Percentiles rank a stretch among this genome's conserved stretches.
Evolutionary conservation across 1,140 invertebrate species (phyloP).

Genomic region (Gryllus bimaculatus): DNA sequence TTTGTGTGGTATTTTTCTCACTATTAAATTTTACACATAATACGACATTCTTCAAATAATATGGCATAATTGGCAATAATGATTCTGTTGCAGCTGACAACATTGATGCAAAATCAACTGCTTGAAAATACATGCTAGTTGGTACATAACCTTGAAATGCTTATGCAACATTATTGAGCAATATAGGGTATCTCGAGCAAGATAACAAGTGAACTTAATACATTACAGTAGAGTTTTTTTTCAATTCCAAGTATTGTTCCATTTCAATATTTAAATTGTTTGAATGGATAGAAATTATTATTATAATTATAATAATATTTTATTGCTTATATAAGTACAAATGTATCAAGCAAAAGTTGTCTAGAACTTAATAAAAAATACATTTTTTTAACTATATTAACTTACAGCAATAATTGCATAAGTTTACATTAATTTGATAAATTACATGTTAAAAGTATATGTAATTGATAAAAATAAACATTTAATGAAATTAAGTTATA

Average conservation of each 20-base stretch:
- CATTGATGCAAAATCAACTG: not conserved
- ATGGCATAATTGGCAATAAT: no score
- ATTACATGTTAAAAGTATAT: no score
- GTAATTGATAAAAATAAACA: no score
- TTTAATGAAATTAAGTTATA: no score
- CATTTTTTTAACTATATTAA: no score
- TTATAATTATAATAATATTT: no score
- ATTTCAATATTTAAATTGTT: not conserved
- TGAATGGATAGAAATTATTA: not conserved
- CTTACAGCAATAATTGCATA: no score
- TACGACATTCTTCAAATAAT: not conserved
- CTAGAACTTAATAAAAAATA: no score
- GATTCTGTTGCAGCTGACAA: no score
- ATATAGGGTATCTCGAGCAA: not conserved
- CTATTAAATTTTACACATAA: not conserved
- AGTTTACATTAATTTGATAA: no score
- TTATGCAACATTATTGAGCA: not conserved
- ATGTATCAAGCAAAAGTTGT: no score
- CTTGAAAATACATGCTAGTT: not conserved
- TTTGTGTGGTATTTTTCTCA: not conserved
- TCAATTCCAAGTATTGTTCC: not conserved
- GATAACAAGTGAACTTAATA: not conserved
- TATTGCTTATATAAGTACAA: no score
- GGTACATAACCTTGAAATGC: not conserved
- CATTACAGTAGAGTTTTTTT: not conserved